These are phyloP conservation scores for Drosophila melanica DNA, from an alignment of 1,140 invertebrate species.

Conservation along the genomic window DNA sequence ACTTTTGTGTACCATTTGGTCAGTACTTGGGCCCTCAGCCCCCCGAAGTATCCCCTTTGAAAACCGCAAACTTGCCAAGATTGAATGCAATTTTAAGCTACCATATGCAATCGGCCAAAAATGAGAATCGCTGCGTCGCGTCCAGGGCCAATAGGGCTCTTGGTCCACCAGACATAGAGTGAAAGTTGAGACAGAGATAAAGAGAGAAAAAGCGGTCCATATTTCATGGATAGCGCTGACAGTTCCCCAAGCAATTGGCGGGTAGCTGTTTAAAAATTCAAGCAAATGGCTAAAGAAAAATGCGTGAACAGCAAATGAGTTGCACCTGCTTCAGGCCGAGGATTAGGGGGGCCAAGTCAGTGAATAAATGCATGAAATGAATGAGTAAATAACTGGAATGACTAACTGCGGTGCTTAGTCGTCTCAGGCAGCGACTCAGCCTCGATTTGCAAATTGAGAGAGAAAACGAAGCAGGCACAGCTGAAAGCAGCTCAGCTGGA, in stretches of 20 bases:
- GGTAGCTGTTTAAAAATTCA: conserved; percentile 66
- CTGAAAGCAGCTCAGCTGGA: conserved; percentile 3
- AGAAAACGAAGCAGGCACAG: neutral
- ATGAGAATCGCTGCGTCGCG: conserved; percentile 5
- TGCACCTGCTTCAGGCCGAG: conserved; percentile 49
- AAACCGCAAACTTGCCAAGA: conserved; percentile 46
- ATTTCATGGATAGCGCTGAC: conserved; percentile 66
- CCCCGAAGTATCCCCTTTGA: neutral
- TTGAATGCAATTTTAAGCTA: conserved; percentile 54
- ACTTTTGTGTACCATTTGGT: conserved; percentile 15
- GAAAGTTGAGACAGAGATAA: too few species aligned
- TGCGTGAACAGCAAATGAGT: conserved; percentile 67
- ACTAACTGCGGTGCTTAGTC: conserved; percentile 70
- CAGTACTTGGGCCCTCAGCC: neutral
- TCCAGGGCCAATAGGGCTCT: neutral
- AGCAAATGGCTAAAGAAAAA: conserved; percentile 51
- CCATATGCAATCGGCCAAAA: conserved; percentile 21
- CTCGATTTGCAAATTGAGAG: conserved; percentile 34
- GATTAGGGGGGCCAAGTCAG: conserved; percentile 48
- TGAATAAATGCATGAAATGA: conserved; percentile 81
- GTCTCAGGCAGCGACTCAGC: conserved; percentile 17
- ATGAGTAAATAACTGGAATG: conserved; percentile 77
- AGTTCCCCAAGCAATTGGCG: conserved; percentile 63
- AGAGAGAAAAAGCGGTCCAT: conserved; percentile 29
- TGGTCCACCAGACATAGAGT: neutral